These are phyloP conservation scores for Micropoecilia bifurca DNA, from an alignment of 2,797 vertebrate species.

Conservation along the genomic window DNA sequence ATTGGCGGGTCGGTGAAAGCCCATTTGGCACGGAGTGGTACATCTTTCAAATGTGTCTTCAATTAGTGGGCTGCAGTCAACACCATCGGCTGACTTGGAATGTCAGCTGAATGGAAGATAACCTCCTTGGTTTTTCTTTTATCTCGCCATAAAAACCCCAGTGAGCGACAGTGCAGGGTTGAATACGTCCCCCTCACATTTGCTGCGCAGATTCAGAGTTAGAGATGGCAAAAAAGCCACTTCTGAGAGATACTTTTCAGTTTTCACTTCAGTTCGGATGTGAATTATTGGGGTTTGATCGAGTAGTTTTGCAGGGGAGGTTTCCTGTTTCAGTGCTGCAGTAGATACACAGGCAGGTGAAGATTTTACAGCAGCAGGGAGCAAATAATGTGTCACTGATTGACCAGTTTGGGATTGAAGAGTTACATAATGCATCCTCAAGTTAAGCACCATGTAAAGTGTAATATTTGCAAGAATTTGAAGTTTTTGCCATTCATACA, in stretches of 20 bases:
- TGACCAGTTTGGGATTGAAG: slow-evolving; percentile 42
- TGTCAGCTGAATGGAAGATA: slow-evolving; percentile 71
- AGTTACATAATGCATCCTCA: slow-evolving; percentile 26
- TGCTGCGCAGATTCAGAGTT: slow-evolving; percentile 44
- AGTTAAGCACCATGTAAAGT: slow-evolving; percentile 13
- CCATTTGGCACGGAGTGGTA: slow-evolving; percentile 33
- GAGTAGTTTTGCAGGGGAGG: slow-evolving; percentile 21
- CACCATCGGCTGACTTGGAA: slow-evolving; percentile 66
- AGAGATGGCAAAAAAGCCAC: slow-evolving; percentile 44
- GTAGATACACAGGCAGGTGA: slow-evolving; percentile 34
- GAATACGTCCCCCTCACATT: slow-evolving; percentile 56
- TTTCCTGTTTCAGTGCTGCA: neutral
- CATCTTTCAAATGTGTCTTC: slow-evolving; percentile 75
- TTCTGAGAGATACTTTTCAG: slow-evolving; percentile 42
- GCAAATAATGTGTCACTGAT: slow-evolving; percentile 19
- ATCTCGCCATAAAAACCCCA: slow-evolving; percentile 61
- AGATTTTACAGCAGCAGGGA: slow-evolving; percentile 62
- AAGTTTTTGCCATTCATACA: neutral
- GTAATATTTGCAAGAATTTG: neutral
- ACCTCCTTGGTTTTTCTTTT: slow-evolving; percentile 61
- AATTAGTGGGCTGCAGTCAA: slow-evolving; percentile 71
- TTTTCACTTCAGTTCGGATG: slow-evolving; percentile 31
- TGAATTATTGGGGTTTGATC: slow-evolving; percentile 22
- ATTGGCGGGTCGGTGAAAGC: slow-evolving; percentile 14
- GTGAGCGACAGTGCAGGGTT: slow-evolving; percentile 22